A percentile compares a stretch with the other conserved stretches of the same genome.
Evolutionary conservation across 1,140 invertebrate species (phyloP).

Genomic region (Leptopilina boulardi): DNA sequence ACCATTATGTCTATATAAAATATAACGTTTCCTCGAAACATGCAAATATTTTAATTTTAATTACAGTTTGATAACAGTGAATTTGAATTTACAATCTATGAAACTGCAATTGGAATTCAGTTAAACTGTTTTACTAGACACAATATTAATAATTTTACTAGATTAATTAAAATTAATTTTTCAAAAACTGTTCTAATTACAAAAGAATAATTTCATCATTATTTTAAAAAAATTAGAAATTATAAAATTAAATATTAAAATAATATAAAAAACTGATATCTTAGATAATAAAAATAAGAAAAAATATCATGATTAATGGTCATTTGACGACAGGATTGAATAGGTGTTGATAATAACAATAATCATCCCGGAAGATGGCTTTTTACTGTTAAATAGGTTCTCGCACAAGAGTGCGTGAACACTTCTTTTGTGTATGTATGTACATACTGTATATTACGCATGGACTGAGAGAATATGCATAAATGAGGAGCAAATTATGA

Average conservation of each 20-base stretch:
- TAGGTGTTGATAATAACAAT: slow-evolving; percentile 14
- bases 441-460: background rate
- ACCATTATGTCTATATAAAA: background rate
- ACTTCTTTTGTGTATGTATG: background rate
- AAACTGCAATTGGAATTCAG: background rate
- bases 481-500: slow-evolving; percentile 34
- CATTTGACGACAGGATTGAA: background rate
- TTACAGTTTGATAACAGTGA: background rate
- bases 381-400: background rate
- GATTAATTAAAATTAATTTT: too few relatives aligned
- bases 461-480: slow-evolving; percentile 9
- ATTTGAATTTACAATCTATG: background rate
- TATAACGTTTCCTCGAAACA: background rate
- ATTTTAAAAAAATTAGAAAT: too few relatives aligned
- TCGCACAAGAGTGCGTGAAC: background rate
- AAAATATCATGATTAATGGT: background rate
- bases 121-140: too few relatives aligned
- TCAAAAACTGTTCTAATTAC: too few relatives aligned
- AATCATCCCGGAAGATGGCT: background rate
- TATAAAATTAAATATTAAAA: too few relatives aligned
- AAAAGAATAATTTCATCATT: too few relatives aligned
- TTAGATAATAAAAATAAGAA: background rate
- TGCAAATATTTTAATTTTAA: background rate
- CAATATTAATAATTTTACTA: too few relatives aligned
- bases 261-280: too few relatives aligned